Conservation (phyloP, 2,888 invertebrate species). For the Lasioglossum figueresi region DNA sequence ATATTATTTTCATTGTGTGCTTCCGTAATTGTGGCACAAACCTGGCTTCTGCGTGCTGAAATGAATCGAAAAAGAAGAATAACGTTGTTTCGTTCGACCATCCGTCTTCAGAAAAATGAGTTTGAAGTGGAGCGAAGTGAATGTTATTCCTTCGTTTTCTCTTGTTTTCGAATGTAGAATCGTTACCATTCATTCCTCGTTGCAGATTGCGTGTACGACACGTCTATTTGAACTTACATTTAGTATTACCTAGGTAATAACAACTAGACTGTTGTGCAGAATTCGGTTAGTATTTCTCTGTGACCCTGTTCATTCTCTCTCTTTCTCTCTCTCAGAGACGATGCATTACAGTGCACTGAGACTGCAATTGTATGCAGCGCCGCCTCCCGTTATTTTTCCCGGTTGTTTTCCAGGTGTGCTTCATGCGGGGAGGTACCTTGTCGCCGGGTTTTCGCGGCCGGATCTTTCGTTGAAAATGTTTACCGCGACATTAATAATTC, state of each 20-base stretch:
- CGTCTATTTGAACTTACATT: too few species aligned
- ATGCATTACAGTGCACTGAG: neutral
- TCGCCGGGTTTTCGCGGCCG: neutral
- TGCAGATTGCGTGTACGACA: too few species aligned
- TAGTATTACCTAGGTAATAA: neutral
- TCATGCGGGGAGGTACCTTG: neutral
- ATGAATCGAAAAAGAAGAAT: too few species aligned
- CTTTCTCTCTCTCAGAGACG: neutral
- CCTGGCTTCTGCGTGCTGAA: neutral
- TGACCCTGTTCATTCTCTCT: neutral
- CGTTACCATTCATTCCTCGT: too few species aligned
- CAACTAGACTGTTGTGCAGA: neutral
- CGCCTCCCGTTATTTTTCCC: neutral
- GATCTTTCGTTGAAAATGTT: constrained; percentile 8
- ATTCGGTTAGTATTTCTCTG: neutral
- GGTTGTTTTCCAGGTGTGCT: neutral
- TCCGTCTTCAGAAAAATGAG: neutral
- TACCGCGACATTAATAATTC: neutral
- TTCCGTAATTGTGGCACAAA: neutral
- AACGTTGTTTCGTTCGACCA: neutral
- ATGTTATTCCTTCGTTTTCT: too few species aligned
- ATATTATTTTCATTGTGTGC: too few species aligned
- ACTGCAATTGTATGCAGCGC: neutral
- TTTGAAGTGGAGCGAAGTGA: neutral
- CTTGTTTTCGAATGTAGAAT: too few species aligned